These are phyloP conservation scores for Acanthosepion lycidas DNA, from an alignment of 2,888 invertebrate species.

Conservation along the genomic window DNA sequence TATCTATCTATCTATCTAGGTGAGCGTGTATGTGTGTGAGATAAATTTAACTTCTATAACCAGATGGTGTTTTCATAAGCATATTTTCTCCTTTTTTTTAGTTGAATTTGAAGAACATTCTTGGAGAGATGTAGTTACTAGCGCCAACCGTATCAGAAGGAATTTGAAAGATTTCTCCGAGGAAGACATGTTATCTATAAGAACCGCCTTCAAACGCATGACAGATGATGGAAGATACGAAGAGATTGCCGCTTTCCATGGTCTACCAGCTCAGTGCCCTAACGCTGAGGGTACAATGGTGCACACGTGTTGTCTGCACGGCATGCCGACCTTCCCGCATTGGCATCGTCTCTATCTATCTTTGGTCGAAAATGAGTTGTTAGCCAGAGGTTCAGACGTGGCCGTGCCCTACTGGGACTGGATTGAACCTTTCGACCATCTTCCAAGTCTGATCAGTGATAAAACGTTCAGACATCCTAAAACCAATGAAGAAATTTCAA, in stretches of 20 bases:
- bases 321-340: conserved; percentile 54
- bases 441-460: conserved; percentile 52
- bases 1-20: no score
- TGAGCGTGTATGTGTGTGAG: no score
- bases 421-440: conserved; percentile 49
- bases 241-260: conserved; percentile 55
- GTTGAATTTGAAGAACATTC: conserved; percentile 50
- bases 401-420: conserved; percentile 57
- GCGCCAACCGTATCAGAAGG: conserved; percentile 52
- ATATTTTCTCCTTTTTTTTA: background rate
- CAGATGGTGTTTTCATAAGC: no score
- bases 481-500: conserved; percentile 48
- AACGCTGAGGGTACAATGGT: conserved; percentile 39
- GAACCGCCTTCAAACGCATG: conserved; percentile 53
- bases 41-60: no score
- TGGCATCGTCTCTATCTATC: conserved; percentile 54
- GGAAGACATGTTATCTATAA: conserved; percentile 54
- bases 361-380: conserved; percentile 55
- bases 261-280: conserved; percentile 54
- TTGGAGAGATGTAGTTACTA: conserved; percentile 48
- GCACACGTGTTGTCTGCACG: conserved; percentile 55
- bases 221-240: conserved; percentile 53
- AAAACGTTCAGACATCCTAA: conserved; percentile 55
- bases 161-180: conserved; percentile 51
- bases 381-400: conserved; percentile 53